Evolutionary conservation across 2,888 invertebrate genomes (phyloP).

Genomic region (Malachius bipustulatus): DNA sequence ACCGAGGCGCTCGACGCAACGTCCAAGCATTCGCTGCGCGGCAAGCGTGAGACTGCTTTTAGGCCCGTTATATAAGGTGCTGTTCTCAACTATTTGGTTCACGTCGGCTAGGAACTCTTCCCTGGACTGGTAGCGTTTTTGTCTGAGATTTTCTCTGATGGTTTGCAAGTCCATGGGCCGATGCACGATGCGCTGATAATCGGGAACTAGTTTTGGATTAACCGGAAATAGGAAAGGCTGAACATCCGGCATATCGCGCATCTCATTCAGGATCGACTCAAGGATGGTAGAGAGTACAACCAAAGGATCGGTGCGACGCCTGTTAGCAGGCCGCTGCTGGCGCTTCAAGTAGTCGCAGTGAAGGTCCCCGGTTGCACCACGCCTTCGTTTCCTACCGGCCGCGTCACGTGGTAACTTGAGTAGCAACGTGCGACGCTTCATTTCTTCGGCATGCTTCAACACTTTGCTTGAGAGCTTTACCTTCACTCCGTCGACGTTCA

Average conservation of each 20-base stretch:
- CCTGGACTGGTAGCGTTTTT: conserved; percentile 87
- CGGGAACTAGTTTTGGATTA: conserved; percentile 84
- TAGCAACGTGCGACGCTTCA: conserved; percentile 65
- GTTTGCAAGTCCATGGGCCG: conserved; percentile 96
- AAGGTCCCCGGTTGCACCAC: conserved; percentile 54
- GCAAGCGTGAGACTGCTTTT: conserved; percentile 76
- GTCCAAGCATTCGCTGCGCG: conserved; percentile 78
- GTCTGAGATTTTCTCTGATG: conserved; percentile 78
- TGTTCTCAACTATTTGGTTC: conserved; percentile 93
- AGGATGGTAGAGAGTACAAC: conserved; percentile 87
- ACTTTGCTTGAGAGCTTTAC: conserved; percentile 80
- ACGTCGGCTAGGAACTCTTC: conserved; percentile 93
- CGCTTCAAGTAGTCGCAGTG: conserved; percentile 85
- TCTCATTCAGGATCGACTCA: conserved; percentile 83
- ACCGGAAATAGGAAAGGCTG: conserved; percentile 91
- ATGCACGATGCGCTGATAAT: conserved; percentile 85
- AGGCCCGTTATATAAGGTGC: conserved; percentile 79
- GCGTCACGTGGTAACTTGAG: conserved; percentile 69
- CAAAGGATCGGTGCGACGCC: conserved; percentile 89
- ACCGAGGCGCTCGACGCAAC: conserved; percentile 74
- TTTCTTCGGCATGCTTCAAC: conserved; percentile 79
- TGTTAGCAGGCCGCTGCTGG: conserved; percentile 70
- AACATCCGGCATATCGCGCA: conserved; percentile 84
- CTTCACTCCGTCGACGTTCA: conserved; percentile 91
- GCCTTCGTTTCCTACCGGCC: conserved; percentile 48